A percentile compares a stretch with the other conserved stretches of the same genome.
phyloP scores from a whole-genome alignment of 1,140 invertebrate species.

The Agrilus planipennis region DNA sequence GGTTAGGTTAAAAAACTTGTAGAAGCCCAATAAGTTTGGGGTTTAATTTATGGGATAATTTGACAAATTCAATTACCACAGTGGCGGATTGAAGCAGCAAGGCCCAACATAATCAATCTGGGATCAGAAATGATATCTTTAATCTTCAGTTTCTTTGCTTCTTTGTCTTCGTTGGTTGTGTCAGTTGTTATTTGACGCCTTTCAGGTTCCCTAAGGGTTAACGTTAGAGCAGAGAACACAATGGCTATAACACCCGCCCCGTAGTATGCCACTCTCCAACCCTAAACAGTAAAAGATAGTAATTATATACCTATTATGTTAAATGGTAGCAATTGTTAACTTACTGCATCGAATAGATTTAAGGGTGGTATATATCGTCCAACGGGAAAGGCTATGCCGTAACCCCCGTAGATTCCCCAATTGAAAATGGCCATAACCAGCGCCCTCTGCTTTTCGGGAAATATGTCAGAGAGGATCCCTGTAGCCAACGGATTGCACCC shows the following conservation, averaged over 20 bases:
- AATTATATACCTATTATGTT: background rate
- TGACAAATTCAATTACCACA: conserved; percentile 49
- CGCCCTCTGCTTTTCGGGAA: conserved; percentile 68
- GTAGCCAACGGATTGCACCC: conserved; percentile 84
- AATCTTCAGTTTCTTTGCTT: conserved; percentile 29
- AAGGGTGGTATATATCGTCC: conserved; percentile 73
- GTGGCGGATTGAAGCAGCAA: conserved; percentile 83
- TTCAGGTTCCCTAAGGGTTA: conserved; percentile 67
- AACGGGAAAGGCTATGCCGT: conserved; percentile 75
- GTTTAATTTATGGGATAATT: no score
- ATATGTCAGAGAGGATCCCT: conserved; percentile 75
- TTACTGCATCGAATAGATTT: conserved; percentile 63
- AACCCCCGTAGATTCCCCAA: conserved; percentile 92
- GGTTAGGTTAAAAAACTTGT: no score
- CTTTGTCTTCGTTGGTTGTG: conserved; percentile 20
- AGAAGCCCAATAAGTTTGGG: no score
- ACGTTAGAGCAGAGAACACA: conserved; percentile 57
- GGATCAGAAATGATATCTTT: conserved; percentile 59
- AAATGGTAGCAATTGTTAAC: conserved; percentile 14
- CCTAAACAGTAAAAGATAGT: conserved; percentile 38
- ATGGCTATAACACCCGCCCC: conserved; percentile 71
- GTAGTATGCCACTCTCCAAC: conserved; percentile 82
- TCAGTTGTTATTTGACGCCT: conserved; percentile 61
- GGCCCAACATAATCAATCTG: conserved; percentile 64
- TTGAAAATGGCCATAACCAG: conserved; percentile 88